phyloP scores from a whole-genome alignment of 2,888 invertebrate genomes.

The Cacoxenus indagator region DNA sequence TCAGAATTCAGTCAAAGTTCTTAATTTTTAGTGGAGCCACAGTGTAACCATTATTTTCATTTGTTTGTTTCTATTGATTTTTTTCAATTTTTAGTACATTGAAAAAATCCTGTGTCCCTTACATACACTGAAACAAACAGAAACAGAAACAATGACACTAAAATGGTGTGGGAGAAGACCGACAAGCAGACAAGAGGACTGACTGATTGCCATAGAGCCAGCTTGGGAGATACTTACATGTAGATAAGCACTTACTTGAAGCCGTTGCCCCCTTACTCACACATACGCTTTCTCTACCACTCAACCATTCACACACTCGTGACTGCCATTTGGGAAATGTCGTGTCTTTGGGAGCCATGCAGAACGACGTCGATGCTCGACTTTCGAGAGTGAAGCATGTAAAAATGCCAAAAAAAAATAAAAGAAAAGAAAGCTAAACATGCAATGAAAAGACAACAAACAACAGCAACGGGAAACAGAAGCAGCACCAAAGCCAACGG shows the following conservation, averaged over 20 bases:
- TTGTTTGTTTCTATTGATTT: too few relatives aligned
- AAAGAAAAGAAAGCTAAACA: not conserved
- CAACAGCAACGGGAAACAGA: constrained; percentile 52
- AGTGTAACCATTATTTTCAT: too few relatives aligned
- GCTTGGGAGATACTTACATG: constrained; percentile 34
- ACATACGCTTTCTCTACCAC: not conserved
- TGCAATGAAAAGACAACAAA: constrained; percentile 49
- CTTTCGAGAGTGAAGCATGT: not conserved
- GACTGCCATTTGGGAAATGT: constrained; percentile 8
- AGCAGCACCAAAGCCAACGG: not conserved
- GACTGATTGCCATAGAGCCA: not conserved
- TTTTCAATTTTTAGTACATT: too few relatives aligned
- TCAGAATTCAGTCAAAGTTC: too few relatives aligned
- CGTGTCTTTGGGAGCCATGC: constrained; percentile 30
- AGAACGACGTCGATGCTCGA: constrained; percentile 40
- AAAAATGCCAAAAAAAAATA: not conserved
- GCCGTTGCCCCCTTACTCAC: constrained; percentile 7
- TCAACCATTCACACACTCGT: constrained; percentile 1
- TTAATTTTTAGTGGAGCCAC: too few relatives aligned
- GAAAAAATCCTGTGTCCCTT: too few relatives aligned
- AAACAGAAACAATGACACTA: not conserved
- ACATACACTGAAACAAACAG: not conserved
- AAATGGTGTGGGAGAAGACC: not conserved
- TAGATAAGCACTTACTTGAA: constrained; percentile 45
- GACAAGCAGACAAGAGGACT: not conserved